phyloP scores from a whole-genome alignment of 2,113 vertebrate species.

The Tylochromis polylepis region DNA sequence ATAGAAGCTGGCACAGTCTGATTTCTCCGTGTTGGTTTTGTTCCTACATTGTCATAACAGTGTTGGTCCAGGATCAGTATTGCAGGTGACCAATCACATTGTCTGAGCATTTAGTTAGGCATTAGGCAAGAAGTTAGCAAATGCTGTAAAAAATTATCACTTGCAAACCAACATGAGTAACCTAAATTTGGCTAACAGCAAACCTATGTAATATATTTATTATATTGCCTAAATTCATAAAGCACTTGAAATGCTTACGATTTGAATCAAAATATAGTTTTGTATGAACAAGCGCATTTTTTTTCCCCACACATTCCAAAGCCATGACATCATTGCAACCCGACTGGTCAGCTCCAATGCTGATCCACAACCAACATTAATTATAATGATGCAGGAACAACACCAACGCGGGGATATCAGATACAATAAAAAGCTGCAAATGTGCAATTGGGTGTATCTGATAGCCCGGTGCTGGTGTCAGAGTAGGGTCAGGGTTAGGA shows the following conservation, averaged over 20 bases:
- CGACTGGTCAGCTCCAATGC: neutral
- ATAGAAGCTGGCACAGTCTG: neutral
- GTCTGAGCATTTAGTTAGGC: neutral
- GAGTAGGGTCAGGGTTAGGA: neutral
- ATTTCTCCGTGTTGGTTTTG: neutral
- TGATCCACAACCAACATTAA: neutral
- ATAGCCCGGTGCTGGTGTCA: neutral
- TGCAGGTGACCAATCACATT: neutral
- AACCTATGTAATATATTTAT: too few relatives aligned
- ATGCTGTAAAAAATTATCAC: neutral
- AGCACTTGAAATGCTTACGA: neutral
- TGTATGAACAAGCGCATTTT: neutral
- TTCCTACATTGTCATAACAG: neutral
- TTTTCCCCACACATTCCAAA: too few relatives aligned
- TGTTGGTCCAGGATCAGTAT: neutral
- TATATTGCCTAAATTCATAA: too few relatives aligned
- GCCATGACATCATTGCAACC: neutral
- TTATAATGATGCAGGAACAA: neutral
- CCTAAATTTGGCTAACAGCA: too few relatives aligned
- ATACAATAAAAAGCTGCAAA: neutral
- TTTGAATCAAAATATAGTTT: neutral
- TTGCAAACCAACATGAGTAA: neutral
- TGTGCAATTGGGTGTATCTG: neutral
- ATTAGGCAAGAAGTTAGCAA: neutral
- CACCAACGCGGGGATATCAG: neutral